A percentile compares a stretch with the other conserved stretches of the same genome.
Evolutionary conservation across 2,113 vertebrate genomes (phyloP).

Genomic region (Meriones unguiculatus): DNA sequence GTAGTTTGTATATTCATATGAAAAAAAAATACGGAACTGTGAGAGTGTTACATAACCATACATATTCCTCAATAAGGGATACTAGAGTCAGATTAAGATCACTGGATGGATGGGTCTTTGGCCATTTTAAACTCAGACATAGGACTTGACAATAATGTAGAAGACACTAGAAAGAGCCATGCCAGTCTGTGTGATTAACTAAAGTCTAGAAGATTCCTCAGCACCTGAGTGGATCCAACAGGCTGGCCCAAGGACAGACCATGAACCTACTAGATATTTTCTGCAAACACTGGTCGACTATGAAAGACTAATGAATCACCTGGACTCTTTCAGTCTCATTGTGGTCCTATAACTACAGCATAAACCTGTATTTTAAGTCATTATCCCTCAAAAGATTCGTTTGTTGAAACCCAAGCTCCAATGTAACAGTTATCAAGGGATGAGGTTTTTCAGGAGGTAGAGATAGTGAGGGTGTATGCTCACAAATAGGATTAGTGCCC

Average conservation of each 20-base stretch:
- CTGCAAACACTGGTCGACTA: neutral
- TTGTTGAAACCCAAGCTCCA: neutral
- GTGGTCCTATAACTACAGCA: neutral
- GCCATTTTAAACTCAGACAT: neutral
- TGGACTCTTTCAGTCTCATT: neutral
- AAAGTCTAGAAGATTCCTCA: neutral
- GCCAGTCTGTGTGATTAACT: neutral
- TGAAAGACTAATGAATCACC: neutral
- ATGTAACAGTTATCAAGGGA: neutral
- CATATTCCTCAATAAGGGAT: neutral
- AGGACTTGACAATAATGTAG: neutral
- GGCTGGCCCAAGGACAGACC: neutral
- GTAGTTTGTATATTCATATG: neutral
- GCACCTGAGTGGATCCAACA: neutral
- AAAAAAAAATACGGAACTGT: conserved; percentile 1
- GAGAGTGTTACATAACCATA: neutral
- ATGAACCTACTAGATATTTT: neutral
- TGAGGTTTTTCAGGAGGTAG: neutral
- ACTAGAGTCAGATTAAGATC: neutral
- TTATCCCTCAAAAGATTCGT: neutral
- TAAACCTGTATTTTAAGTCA: neutral
- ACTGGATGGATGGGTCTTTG: neutral
- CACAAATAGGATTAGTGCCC: neutral
- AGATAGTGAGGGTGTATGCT: neutral
- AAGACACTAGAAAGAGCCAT: neutral